Conservation (phyloP, 2,113 vertebrate species). For the Ellobius talpinus region DNA sequence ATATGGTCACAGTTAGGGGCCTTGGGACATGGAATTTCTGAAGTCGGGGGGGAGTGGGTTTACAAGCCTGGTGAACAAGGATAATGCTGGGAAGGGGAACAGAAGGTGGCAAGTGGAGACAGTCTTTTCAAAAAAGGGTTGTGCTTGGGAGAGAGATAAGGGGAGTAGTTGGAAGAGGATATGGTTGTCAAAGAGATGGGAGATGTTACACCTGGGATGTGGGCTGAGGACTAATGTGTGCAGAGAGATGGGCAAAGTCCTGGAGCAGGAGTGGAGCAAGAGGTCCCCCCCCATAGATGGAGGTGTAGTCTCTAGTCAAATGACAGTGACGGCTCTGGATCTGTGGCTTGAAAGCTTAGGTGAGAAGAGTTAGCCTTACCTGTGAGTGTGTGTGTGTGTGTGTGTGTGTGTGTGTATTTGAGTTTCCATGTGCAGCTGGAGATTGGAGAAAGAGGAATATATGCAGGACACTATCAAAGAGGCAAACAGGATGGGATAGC, state of each 20-base stretch:
- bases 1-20: neutral
- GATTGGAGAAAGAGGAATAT: neutral
- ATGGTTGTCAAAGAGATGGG: neutral
- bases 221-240: neutral
- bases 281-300: neutral
- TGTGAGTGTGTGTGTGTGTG: neutral
- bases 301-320: neutral
- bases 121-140: too few species aligned
- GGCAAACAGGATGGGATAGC: neutral
- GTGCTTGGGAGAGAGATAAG: neutral
- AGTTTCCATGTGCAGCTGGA: neutral
- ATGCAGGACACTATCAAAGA: neutral
- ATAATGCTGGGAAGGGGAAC: neutral
- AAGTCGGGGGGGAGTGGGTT: neutral
- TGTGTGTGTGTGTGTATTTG: neutral
- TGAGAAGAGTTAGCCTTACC: neutral
- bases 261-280: neutral
- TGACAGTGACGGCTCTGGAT: neutral
- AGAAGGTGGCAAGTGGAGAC: neutral
- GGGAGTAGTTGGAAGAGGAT: neutral
- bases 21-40: neutral
- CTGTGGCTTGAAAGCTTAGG: neutral
- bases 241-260: neutral
- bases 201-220: neutral
- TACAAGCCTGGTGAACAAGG: neutral